Percentiles rank a stretch among this genome's conserved stretches.
Evolutionary conservation across 2,888 invertebrate species (phyloP).

Genomic region (Rhorus exstirpatorius): DNA sequence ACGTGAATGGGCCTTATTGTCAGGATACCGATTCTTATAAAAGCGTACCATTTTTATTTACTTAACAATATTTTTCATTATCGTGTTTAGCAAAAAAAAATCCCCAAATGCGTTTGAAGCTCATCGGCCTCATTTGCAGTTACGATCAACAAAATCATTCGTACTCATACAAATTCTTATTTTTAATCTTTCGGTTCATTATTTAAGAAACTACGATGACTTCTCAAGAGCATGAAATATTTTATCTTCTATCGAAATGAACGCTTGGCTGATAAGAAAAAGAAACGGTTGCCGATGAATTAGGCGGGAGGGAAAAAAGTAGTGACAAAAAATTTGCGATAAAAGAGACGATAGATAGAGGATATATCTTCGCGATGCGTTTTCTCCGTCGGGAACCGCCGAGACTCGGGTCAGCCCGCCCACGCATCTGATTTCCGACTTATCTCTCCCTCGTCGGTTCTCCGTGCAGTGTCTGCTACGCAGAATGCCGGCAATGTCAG

Average conservation of each 20-base stretch:
- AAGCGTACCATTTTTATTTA: too few species aligned
- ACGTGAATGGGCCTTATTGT: too few species aligned
- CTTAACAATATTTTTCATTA: too few species aligned
- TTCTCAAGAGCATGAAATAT: not conserved
- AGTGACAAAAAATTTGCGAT: constrained; percentile 1
- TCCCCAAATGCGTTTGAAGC: too few species aligned
- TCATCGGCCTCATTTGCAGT: too few species aligned
- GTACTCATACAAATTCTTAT: too few species aligned
- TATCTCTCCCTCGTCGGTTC: constrained; percentile 62
- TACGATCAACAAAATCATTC: too few species aligned
- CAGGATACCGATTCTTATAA: too few species aligned
- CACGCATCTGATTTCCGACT: constrained; percentile 69
- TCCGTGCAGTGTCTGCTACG: constrained; percentile 42
- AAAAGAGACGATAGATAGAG: constrained; percentile 10
- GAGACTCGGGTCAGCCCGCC: constrained; percentile 31
- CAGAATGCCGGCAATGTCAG: constrained; percentile 43
- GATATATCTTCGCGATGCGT: constrained; percentile 40
- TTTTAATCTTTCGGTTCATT: too few species aligned
- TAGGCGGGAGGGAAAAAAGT: not conserved
- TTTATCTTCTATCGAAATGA: not conserved
- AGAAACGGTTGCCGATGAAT: constrained; percentile 18
- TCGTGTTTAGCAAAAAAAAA: too few species aligned
- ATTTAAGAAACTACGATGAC: too few species aligned
- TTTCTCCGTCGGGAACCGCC: constrained; percentile 71
- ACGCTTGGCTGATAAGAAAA: not conserved